A percentile compares a stretch with the other conserved stretches of the same genome.
These are phyloP conservation scores for Lepus timidus DNA, from an alignment of 2,113 vertebrate genomes.

Conservation along the genomic window DNA sequence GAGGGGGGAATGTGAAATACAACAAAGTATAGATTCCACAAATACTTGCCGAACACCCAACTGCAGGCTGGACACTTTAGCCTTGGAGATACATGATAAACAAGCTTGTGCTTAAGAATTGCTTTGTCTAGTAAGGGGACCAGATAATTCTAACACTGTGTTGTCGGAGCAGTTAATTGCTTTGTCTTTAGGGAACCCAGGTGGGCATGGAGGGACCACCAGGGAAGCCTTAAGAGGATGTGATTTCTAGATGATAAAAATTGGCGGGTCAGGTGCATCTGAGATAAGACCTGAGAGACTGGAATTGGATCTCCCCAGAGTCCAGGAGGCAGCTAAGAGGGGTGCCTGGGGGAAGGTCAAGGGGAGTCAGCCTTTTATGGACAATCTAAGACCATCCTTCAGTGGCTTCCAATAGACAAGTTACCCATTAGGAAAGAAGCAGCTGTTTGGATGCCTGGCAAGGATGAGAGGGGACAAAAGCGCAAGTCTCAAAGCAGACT, in stretches of 20 bases:
- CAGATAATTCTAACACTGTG: background rate
- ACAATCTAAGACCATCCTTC: background rate
- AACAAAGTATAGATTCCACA: conserved; percentile 33
- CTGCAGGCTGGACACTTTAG: background rate
- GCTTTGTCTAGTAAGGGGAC: conserved; percentile 37
- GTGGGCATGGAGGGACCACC: background rate
- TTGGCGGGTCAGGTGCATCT: background rate
- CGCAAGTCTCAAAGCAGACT: background rate
- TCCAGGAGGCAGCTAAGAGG: background rate
- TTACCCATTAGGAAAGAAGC: conserved; percentile 13
- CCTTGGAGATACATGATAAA: background rate
- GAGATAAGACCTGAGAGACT: background rate
- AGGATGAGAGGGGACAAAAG: background rate
- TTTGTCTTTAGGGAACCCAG: background rate
- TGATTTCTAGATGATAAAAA: background rate
- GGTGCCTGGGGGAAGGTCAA: background rate
- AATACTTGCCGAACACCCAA: conserved; percentile 5
- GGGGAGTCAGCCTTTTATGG: background rate
- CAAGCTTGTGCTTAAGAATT: background rate
- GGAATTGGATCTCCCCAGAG: background rate
- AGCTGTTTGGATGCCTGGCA: background rate
- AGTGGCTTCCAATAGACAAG: conserved; percentile 4
- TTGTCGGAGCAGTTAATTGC: background rate
- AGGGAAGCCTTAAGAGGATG: conserved; percentile 19
- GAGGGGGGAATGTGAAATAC: background rate